Base-by-base conservation (phyloP, 2,113 vertebrate genomes). In the Periophthalmus modestus region DNA sequence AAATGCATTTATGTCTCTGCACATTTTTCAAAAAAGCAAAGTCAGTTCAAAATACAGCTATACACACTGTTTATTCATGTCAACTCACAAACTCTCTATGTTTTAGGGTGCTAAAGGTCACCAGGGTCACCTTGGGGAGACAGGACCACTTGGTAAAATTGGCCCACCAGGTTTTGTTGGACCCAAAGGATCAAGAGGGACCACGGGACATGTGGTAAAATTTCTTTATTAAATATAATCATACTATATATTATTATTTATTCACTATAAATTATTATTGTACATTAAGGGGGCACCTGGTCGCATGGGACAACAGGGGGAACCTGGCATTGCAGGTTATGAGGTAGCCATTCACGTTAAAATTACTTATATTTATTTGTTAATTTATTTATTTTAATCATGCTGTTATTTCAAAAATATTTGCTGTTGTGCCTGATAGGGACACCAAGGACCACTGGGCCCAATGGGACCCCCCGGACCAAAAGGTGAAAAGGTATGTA, bases 141-240 rank as follows among this genome's bases (percentile, higher is more conserved):
- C 94, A 1, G 98, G 98, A 23, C n/a, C n/a, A 14, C 92, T 95
- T 55, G 98, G 98, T 73, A 95, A 96, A 81, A 91, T 81, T 0
- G 98, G 98, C 65, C 91, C 94, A 0, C 89, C 89, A 23, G 98
- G 98, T 57, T 95, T 94, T 80, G 93, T 94, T 72, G 97, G 98
- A 72, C 97, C 94, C 7, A 99, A 99, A 90, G 98, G 97, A 78
- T 97, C 96, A 65, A 95, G 98, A 94, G 98, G 98, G 91, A 98
- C 96, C 82, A 93, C 95, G 70, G 98, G 97, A 94, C 93, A 96
- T 62, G 95, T 90, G 96, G 98, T 99, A 94, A 95, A 82, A 43
- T 13, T n/a, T 16, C 4, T 65, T 0, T 43, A 21, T 16, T 9
- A 21, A 65, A 19, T 39, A 19, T n/a, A 65, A 16, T 7, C 62